Conservation (phyloP, 1,140 invertebrate species). For the Euura saliciscinereae region DNA sequence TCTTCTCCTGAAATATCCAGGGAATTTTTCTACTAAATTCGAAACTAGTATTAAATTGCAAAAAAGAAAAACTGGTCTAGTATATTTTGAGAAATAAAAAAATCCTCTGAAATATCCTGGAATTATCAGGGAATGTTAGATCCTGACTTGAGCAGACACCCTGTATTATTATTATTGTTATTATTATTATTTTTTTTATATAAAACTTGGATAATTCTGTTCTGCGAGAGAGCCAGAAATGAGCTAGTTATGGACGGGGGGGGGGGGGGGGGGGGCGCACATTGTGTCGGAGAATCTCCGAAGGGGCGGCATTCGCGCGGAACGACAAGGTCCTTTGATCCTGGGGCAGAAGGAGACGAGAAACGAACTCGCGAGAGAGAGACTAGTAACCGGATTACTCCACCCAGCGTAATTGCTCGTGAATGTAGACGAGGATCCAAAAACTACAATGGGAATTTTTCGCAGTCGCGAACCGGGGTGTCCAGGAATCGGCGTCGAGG, state of each 20-base stretch:
- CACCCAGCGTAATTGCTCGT: constrained; percentile 49
- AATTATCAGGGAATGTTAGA: no score
- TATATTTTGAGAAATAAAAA: no score
- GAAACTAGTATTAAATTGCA: no score
- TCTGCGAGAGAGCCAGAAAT: neutral
- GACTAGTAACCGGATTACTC: constrained; percentile 47
- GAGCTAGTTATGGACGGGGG: neutral
- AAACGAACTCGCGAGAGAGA: constrained; percentile 16
- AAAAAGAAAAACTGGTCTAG: no score
- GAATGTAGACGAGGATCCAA: constrained; percentile 33
- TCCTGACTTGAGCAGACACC: no score
- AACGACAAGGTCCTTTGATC: constrained; percentile 46
- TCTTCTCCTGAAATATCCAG: no score
- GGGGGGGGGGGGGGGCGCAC: neutral
- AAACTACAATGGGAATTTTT: constrained; percentile 12
- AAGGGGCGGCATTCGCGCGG: constrained; percentile 36
- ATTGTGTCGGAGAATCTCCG: neutral
- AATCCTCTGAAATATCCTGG: no score
- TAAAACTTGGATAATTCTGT: no score
- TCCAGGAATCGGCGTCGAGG: constrained; percentile 13
- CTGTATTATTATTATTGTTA: no score
- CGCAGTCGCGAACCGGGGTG: neutral
- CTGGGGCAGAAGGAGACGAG: constrained; percentile 25
- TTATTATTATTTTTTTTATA: no score
- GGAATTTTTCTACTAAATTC: no score